Evolutionary conservation across 2,888 invertebrate genomes (phyloP), one percentile per base, ranked within the genome.

Genomic region (Pelosia muscerda): DNA sequence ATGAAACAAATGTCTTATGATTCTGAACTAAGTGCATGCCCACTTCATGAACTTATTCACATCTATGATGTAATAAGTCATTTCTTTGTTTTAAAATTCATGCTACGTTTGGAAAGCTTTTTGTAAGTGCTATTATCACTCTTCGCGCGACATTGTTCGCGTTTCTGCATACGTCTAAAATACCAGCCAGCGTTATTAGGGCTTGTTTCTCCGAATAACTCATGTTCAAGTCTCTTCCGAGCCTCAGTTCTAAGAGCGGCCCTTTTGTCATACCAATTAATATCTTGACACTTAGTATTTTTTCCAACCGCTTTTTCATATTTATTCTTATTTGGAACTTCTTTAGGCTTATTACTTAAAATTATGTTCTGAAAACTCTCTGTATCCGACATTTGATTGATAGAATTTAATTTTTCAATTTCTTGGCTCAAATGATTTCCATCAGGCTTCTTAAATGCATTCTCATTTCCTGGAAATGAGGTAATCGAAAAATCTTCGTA

Each of bases 181-280:
- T 95, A 95, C 95, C 95, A 95, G 2, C 89, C 88, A 1, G 94
- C 93, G 56, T 87, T 90, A 73, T 92, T 92, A 1, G 86, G 82
- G 54, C 82, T 87, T 22, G 81, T 84, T 38, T 90, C 89, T 22
- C 90, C 90, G 76, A 93, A 91, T 19, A 92, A 72, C 66, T 92
- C 94, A 55, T 87, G 83, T 73, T 93, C 91, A 5, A 93, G 76
- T 75, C 84, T 91, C 65, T 88, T 91, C 61, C 95, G 88, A 59
- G 93, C 92, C 69, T 93, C 91, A 10, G 85, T 88, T 61, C 95
- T 86, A 38, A 90, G 74, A 1, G 81, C 72, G 11, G 89, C 88
- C 68, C 94, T 85, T 80, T 92, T 91, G 61, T 94, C 90, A 76
- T 86, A 93, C 95, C 95, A 95, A 70, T 85, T 85, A 2, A 71